Base-by-base conservation (phyloP, 2,888 invertebrate species). In the Smittia sp. region DNA sequence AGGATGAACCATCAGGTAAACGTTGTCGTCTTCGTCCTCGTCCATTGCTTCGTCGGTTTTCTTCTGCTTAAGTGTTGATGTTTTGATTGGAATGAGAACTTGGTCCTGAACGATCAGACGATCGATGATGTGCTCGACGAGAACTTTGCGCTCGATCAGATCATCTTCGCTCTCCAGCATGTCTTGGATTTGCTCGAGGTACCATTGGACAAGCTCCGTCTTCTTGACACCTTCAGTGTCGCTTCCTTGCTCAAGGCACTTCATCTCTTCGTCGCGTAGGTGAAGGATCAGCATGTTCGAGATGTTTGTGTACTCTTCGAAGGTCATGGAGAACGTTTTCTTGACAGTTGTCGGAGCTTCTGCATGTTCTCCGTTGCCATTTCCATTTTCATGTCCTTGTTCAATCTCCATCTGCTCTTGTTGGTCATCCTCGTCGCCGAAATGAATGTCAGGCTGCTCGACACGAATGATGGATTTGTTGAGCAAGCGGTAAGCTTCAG, bases 391-490 rank as follows among this genome's bases (percentile, higher is more conserved):
- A 62, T 74, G 15, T 9, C 18, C 20, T 46, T 65, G 54, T 74
- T 86, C 85, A 32, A 81, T 74, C 2, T 77, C 75, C 3, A 76
- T 77, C 32, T 78, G 79, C 41, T 81, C 77, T 25, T 80, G 80
- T 11, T 46, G n/a, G 54, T 84, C 84, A 13, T 88, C 88, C 41
- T 93, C 93, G 75, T 94, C 94, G 72, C 94, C 94, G 75, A 98
- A 84, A 80, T 95, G 91, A 70, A 99, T 94, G 80, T 99, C 98
- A 0, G 98, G 98, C 79, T 98, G 97, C 79, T 98, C 98, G 18
- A 99, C 97, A 46, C 98, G 88, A 76, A 98, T 95, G 76, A 98
- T 97, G 0, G 97, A 97, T 79, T 97, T 97, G 82, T 96, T 98
- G 32, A 99, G 84, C 75, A 99, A 85, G 65, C 93, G 86, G 81